These are phyloP conservation scores for Entomobrya proxima DNA, from an alignment of 2,888 invertebrate genomes.

Conservation along the genomic window DNA sequence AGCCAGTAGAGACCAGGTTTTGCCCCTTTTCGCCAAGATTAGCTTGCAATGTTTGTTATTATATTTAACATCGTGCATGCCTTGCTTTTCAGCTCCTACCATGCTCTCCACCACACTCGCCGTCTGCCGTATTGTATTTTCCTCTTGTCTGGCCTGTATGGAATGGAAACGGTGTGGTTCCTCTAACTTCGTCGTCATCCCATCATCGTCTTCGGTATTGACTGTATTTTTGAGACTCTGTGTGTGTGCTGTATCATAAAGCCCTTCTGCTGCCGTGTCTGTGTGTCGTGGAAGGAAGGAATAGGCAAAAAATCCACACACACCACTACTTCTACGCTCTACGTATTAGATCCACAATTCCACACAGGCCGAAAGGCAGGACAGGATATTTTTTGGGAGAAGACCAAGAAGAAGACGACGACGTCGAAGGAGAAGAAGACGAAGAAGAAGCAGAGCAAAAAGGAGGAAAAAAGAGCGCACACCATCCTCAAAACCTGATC, in stretches of 20 bases:
- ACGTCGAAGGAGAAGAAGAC: background rate
- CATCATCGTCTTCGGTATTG: too few relatives aligned
- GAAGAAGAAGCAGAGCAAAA: background rate
- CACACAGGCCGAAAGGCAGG: slow-evolving; percentile 21
- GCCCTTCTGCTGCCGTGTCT: background rate
- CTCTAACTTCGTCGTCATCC: background rate
- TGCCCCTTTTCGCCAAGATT: too few relatives aligned
- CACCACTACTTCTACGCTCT: too few relatives aligned
- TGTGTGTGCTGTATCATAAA: background rate
- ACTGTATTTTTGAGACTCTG: background rate
- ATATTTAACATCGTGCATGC: too few relatives aligned
- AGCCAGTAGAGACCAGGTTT: too few relatives aligned
- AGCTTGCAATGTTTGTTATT: too few relatives aligned
- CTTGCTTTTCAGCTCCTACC: too few relatives aligned
- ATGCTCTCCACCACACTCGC: too few relatives aligned
- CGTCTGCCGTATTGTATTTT: too few relatives aligned
- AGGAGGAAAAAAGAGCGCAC: slow-evolving; percentile 21
- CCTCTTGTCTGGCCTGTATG: background rate
- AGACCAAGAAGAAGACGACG: slow-evolving; percentile 38
- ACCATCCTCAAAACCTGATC: background rate
- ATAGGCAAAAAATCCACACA: background rate
- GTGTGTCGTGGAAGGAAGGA: slow-evolving; percentile 47
- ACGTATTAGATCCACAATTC: too few relatives aligned
- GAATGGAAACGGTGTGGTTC: background rate
- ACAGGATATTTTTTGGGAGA: slow-evolving; percentile 49